Conservation (phyloP, 2,797 vertebrate species). For the Miichthys miiuy region DNA sequence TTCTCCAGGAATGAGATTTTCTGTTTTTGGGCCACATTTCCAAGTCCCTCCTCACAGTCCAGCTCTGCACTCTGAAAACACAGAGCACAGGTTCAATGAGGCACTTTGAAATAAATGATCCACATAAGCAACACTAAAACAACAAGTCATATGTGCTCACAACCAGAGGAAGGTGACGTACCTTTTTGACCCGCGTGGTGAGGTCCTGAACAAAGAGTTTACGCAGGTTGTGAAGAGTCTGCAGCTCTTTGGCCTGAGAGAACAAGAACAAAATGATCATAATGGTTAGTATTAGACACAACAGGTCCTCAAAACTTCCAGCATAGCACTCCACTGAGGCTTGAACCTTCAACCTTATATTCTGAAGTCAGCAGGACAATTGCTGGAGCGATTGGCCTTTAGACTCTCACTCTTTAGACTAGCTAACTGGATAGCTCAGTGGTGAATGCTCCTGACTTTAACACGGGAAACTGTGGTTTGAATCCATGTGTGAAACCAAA, state of each 20-base stretch:
- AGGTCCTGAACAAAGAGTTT: conserved; percentile 94
- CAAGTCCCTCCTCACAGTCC: conserved; percentile 91
- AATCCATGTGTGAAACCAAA: no score
- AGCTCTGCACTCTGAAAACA: conserved; percentile 89
- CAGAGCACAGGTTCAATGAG: neutral
- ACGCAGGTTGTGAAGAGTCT: conserved; percentile 93
- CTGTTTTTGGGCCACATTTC: conserved; percentile 92
- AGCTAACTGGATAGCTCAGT: no score
- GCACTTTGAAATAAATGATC: neutral
- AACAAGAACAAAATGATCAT: neutral
- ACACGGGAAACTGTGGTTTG: no score
- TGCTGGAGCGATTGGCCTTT: no score
- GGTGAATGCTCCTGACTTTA: no score
- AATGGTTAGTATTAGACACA: neutral
- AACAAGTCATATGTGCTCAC: neutral
- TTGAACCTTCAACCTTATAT: no score
- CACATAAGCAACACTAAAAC: no score
- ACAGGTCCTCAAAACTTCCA: no score
- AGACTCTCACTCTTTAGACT: no score
- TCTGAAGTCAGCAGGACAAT: no score
- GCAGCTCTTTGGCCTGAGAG: conserved; percentile 91
- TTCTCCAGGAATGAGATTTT: conserved; percentile 97
- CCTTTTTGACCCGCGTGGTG: conserved; percentile 92
- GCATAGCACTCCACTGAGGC: no score
- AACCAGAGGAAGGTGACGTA: conserved; percentile 49